phyloP scores from a whole-genome alignment of 2,113 vertebrate species.

The Rutilus rutilus region DNA sequence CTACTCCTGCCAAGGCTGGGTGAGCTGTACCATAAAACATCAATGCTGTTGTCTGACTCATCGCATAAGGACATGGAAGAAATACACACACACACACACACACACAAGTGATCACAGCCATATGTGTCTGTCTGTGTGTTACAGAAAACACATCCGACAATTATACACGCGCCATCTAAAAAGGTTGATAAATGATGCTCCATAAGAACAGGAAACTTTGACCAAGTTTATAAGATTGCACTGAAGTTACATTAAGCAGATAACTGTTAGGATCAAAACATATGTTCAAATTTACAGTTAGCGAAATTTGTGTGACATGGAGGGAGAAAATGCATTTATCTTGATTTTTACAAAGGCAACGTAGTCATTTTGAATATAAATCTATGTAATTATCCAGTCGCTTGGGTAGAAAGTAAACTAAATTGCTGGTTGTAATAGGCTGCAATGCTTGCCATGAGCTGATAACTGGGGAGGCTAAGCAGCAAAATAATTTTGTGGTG shows the following conservation, averaged over 20 bases:
- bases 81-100: constrained; percentile 48
- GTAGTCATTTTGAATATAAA: constrained; percentile 68
- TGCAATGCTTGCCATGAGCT: constrained; percentile 68
- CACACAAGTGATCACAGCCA: constrained; percentile 55
- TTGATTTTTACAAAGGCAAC: constrained; percentile 61
- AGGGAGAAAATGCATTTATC: constrained; percentile 69
- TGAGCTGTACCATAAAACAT: constrained; percentile 70
- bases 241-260: constrained; percentile 66
- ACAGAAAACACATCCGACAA: constrained; percentile 26
- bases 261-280: constrained; percentile 69
- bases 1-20: constrained; percentile 63
- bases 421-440: constrained; percentile 70
- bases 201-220: constrained; percentile 56
- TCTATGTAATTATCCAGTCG: constrained; percentile 68
- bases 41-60: constrained; percentile 68
- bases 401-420: constrained; percentile 68
- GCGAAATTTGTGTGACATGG: constrained; percentile 66
- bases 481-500: background rate
- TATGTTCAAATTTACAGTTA: constrained; percentile 66
- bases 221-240: constrained; percentile 71
- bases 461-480: constrained; percentile 62
- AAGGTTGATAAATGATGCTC: constrained; percentile 28
- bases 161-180: background rate
- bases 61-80: constrained; percentile 68
- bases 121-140: constrained; percentile 29